phyloP scores from a whole-genome alignment of 2,888 invertebrate genomes.

The Yponomeuta sedellus region DNA sequence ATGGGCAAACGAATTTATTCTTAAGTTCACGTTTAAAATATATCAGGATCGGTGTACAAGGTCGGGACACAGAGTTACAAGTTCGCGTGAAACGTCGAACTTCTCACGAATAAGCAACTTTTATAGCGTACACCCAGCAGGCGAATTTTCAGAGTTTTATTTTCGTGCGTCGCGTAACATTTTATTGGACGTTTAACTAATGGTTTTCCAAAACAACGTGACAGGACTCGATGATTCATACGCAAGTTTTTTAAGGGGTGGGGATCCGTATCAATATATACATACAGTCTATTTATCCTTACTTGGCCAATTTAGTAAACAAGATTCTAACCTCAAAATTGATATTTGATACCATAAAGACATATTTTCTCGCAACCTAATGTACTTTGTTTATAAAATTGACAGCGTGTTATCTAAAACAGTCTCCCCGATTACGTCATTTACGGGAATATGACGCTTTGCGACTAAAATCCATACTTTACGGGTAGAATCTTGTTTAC shows the following conservation, averaged over 20 bases:
- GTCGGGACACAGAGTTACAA: slow-evolving; percentile 35
- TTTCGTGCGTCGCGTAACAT: slow-evolving; percentile 39
- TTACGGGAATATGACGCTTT: too few species aligned
- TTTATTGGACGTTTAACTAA: slow-evolving; percentile 58
- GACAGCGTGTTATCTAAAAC: too few species aligned
- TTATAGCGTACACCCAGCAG: slow-evolving; percentile 40
- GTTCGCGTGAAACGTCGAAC: slow-evolving; percentile 40
- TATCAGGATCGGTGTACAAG: slow-evolving; percentile 28
- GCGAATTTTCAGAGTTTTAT: slow-evolving; percentile 42
- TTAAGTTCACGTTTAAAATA: slow-evolving; percentile 30
- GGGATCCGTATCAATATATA: slow-evolving; percentile 29
- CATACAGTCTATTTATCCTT: slow-evolving; percentile 35
- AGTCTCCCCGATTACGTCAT: too few species aligned
- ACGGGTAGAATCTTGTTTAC: too few species aligned
- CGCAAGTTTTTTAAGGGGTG: slow-evolving; percentile 30
- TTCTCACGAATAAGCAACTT: slow-evolving; percentile 39
- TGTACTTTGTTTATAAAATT: too few species aligned
- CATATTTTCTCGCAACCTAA: too few species aligned
- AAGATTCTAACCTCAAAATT: too few species aligned
- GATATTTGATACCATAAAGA: too few species aligned
- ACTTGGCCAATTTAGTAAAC: too few species aligned
- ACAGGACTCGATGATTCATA: slow-evolving; percentile 51
- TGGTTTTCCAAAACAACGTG: slow-evolving; percentile 53
- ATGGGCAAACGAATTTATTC: slow-evolving; percentile 30
- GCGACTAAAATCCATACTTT: too few species aligned